Conservation (phyloP, 2,797 vertebrate species). For the Onychomys leucogaster region DNA sequence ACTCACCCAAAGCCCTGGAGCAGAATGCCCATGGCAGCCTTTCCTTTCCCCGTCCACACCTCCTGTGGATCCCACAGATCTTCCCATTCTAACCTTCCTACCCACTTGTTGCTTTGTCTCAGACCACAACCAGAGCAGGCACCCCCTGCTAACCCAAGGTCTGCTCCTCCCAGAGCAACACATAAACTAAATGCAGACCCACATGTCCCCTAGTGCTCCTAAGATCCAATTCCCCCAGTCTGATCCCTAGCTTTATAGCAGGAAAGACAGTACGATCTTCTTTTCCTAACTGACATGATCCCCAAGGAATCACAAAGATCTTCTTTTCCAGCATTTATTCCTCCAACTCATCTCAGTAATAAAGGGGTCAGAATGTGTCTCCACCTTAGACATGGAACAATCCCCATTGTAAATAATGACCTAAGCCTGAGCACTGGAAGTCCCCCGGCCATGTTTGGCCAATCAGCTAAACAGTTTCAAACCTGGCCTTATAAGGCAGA, state of each 20-base stretch:
- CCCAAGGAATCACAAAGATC: not conserved
- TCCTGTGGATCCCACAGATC: not conserved
- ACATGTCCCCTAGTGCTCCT: not conserved
- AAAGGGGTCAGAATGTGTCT: not conserved
- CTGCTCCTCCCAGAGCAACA: not conserved
- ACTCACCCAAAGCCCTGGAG: not conserved
- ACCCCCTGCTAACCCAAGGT: not conserved
- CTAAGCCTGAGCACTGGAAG: not conserved
- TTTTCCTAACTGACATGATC: not conserved
- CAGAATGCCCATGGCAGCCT: not conserved
- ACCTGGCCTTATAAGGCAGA: too few relatives aligned
- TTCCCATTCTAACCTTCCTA: not conserved
- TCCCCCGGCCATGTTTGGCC: not conserved
- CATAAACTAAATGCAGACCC: not conserved
- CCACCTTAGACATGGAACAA: not conserved
- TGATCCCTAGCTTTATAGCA: not conserved
- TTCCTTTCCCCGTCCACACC: not conserved
- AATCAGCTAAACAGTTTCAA: not conserved
- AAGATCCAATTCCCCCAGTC: not conserved
- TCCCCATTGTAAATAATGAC: not conserved
- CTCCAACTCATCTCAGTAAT: not conserved
- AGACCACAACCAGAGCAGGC: not conserved
- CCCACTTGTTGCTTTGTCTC: not conserved
- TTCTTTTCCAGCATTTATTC: not conserved
- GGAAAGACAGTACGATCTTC: not conserved